Conservation (phyloP, 2,888 invertebrate species). For the Chrysomela aeneicollis region DNA sequence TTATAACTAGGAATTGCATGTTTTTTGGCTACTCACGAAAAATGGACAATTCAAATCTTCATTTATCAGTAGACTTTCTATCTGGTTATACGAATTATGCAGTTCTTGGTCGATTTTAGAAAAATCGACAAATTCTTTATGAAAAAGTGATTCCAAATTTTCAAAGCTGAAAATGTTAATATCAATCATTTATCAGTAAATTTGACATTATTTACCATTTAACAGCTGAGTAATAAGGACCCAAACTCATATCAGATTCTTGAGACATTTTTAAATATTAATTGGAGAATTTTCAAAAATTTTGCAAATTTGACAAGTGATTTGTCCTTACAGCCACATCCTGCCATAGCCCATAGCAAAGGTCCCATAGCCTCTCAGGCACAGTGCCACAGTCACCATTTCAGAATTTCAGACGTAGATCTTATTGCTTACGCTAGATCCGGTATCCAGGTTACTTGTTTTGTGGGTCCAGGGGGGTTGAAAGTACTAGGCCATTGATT, state of each 20-base stretch:
- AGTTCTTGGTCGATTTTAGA: conserved; percentile 19
- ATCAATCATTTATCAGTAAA: background rate
- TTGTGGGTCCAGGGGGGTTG: too few relatives aligned
- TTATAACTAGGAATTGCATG: background rate
- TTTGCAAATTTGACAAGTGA: background rate
- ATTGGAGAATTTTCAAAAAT: background rate
- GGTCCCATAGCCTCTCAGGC: too few relatives aligned
- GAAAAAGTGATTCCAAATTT: conserved; percentile 27
- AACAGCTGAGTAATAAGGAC: conserved; percentile 22
- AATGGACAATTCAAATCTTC: conserved; percentile 25
- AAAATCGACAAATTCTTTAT: conserved; percentile 17
- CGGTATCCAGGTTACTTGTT: too few relatives aligned
- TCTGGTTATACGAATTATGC: conserved; percentile 24
- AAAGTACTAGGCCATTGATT: too few relatives aligned
- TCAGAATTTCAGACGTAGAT: too few relatives aligned
- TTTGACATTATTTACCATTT: conserved; percentile 23
- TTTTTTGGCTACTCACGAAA: conserved; percentile 15
- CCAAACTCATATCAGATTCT: conserved; percentile 13
- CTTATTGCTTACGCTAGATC: too few relatives aligned
- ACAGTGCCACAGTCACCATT: too few relatives aligned
- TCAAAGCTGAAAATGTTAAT: conserved; percentile 27
- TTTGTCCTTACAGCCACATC: background rate
- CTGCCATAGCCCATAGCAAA: too few relatives aligned
- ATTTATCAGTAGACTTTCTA: conserved; percentile 24
- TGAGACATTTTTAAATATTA: conserved; percentile 25